phyloP scores from a whole-genome alignment of 2,113 vertebrate genomes.

The Brachypteracias leptosomus region DNA sequence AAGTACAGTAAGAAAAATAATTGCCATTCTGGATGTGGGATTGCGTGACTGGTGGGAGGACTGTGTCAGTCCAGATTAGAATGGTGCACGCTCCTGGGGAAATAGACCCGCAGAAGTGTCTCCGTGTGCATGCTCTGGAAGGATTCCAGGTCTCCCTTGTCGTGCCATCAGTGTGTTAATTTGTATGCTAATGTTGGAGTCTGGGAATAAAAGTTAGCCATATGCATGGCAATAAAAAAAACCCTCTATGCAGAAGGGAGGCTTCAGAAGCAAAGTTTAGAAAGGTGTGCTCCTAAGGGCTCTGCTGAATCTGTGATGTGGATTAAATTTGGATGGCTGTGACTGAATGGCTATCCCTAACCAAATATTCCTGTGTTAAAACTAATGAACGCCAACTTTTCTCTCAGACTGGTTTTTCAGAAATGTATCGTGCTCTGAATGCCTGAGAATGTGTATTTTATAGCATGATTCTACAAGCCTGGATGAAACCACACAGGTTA shows the following conservation, averaged over 20 bases:
- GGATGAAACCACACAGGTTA: not conserved
- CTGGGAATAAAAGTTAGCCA: not conserved
- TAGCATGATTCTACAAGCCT: not conserved
- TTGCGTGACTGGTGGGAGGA: not conserved
- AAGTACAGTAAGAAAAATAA: not conserved
- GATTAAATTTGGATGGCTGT: not conserved
- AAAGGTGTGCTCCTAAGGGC: not conserved
- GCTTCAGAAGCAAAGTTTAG: not conserved
- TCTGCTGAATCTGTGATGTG: not conserved
- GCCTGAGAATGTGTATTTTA: not conserved
- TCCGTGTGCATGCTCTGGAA: fast-evolving
- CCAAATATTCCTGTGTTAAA: not conserved
- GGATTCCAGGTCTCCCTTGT: not conserved
- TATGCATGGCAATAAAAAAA: not conserved
- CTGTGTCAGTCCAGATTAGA: not conserved
- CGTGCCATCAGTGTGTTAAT: not conserved
- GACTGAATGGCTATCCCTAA: not conserved
- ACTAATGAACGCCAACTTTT: not conserved
- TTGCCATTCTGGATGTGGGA: not conserved
- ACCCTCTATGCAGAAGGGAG: not conserved
- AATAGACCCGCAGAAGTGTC: not conserved
- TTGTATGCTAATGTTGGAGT: not conserved
- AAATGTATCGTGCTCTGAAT: not conserved
- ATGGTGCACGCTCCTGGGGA: not conserved
- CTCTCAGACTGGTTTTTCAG: not conserved